Evolutionary conservation across 2,888 invertebrate species (phyloP), one percentile per base, ranked within the genome.

Genomic region (Balanococcus diminutus): DNA sequence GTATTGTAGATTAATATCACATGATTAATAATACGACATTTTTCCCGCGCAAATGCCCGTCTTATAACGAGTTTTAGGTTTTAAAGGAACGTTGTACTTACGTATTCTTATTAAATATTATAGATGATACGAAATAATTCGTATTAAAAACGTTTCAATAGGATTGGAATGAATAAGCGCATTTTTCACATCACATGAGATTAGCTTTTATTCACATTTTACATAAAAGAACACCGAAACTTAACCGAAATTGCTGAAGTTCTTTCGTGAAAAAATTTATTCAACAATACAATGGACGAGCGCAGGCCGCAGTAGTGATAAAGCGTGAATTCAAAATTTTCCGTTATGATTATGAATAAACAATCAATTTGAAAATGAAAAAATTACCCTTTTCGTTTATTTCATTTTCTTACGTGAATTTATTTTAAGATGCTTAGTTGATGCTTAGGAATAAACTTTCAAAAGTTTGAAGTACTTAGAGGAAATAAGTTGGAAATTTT

Each of bases 201-300:
- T 3, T 1, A 25, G 25, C 28, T 28, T 67, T 67, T 11, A n/a
- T n/a, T n/a, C n/a, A n/a, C n/a, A 16, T 25, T 67, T 0, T 25
- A 25, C 14, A 1, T 11, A 25, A 25, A 28, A 67, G 19, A n/a
- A n/a, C n/a, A n/a, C 56, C 56, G 56, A 42, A 42, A 25, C 28
- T 67, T 25, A 25, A 67, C 61, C 28, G 61, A 67, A 22, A 28
- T 3, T 28, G 14, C 11, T 11, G 3, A 67, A 67, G 11, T 28
- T 11, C 25, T 11, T 67, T 25, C 28, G 11, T 25, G 22, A 67
- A 67, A 56, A 67, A 22, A 11, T 11, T 16, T 9, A 67, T 67
- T 67, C n/a, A 67, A 67, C 61, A 67, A 67, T 67, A 67, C 61
- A 67, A 67, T 67, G 61, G 61, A 28, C 28, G 61, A 67, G 61